Evolutionary conservation across 2,888 invertebrate species (phyloP), one percentile per base, ranked within the genome.

Genomic region (Cantharis lateralis): DNA sequence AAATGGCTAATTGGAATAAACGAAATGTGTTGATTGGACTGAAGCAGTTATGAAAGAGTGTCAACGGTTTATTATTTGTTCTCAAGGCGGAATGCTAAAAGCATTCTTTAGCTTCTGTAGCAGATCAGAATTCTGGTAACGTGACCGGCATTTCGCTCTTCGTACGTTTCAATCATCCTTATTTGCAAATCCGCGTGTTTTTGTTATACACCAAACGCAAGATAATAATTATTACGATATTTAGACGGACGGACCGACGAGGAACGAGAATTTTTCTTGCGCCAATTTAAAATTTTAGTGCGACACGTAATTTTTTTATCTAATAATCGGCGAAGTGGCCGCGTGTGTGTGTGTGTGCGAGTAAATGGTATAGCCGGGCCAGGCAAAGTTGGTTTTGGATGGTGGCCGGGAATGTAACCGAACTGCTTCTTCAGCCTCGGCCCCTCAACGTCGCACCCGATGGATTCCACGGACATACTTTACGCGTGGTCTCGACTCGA

Each of bases 51-150:
- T 84, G 84, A 84, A 24, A 86, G 84, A 86, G 87, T 86, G 86
- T 86, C 85, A 86, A 84, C 83, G 83, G 84, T 85, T 85, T 85
- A 86, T 86, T 86, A 87, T 87, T 86, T 87, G 86, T 84, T 83
- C 83, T 84, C 80, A 82, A 82, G 81, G 84, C 84, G 86, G 87
- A 86, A 86, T 87, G 85, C 85, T 87, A 85, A 87, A 86, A 85
- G 86, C 87, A 87, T 87, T 87, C 87, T 83, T 80, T 74, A 76
- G 82, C 85, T 84, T 82, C 84, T 84, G 84, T 82, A 82, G 79
- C 79, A 82, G 83, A 79, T 83, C 82, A 82, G 82, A 82, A 83
- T 84, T 84, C 83, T 82, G 83, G 81, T 82, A 84, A 84, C 84
- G 84, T 84, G 85, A 84, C 84, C 83, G 82, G 86, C 84, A 84